Evolutionary conservation across 1,140 invertebrate genomes (phyloP).

Genomic region (Hylaeus volcanicus): DNA sequence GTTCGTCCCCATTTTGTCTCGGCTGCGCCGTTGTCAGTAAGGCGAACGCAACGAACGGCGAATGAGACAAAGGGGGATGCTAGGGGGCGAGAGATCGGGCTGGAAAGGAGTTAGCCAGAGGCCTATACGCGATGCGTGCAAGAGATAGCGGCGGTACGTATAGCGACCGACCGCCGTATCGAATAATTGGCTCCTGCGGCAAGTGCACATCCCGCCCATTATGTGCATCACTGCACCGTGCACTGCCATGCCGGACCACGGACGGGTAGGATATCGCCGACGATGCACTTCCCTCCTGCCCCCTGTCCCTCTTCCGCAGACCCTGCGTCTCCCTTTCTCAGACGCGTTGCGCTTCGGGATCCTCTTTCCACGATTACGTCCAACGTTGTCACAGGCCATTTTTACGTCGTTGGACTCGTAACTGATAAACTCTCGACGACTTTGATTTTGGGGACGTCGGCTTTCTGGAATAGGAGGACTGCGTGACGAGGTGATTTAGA

Average conservation of each 20-base stretch:
- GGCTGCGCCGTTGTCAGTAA: constrained; percentile 24
- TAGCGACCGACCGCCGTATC: constrained; percentile 76
- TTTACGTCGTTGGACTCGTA: neutral
- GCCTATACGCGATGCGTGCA: constrained; percentile 72
- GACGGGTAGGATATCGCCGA: constrained; percentile 58
- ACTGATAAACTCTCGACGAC: too few relatives aligned
- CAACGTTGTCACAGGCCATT: constrained; percentile 5
- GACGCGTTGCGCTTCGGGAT: constrained; percentile 21
- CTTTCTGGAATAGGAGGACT: too few relatives aligned
- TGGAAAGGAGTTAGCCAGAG: constrained; percentile 63
- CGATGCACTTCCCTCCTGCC: constrained; percentile 55
- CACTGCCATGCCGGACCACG: constrained; percentile 52
- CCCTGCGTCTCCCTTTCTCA: constrained; percentile 16
- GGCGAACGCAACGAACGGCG: constrained; percentile 1
- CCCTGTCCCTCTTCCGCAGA: neutral
- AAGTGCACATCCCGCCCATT: constrained; percentile 79
- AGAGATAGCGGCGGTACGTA: constrained; percentile 77
- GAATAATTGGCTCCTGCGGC: constrained; percentile 81
- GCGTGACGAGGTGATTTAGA: too few relatives aligned
- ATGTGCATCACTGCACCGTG: constrained; percentile 78
- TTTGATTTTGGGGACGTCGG: too few relatives aligned
- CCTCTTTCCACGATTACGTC: constrained; percentile 9
- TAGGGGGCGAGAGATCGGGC: constrained; percentile 50
- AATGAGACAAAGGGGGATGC: constrained; percentile 11
- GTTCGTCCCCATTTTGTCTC: constrained; percentile 11